phyloP scores from a whole-genome alignment of 2,888 invertebrate species.

The Congeria kusceri region DNA sequence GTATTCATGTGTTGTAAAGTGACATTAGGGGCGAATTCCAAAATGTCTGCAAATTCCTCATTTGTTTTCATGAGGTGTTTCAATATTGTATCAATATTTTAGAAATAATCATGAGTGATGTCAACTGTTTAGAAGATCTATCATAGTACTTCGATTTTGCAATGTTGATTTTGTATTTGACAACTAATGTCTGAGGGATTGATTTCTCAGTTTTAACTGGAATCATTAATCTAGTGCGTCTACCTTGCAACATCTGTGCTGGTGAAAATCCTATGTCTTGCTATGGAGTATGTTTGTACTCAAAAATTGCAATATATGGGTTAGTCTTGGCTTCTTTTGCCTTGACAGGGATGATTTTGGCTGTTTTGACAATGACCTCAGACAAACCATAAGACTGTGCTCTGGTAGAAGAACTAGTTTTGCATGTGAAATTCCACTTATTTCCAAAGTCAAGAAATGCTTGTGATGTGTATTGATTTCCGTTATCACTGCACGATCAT shows the following conservation, averaged over 20 bases:
- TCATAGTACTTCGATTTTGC: neutral
- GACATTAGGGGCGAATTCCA: no score
- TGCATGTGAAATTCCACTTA: conserved; percentile 51
- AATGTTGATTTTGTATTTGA: conserved; percentile 2
- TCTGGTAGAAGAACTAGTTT: conserved; percentile 47
- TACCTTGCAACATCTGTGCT: conserved; percentile 43
- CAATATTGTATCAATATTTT: neutral
- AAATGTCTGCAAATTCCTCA: no score
- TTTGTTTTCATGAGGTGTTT: no score
- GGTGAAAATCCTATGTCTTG: conserved; percentile 33
- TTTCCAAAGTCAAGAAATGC: conserved; percentile 34
- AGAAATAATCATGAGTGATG: neutral
- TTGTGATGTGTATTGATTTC: no score
- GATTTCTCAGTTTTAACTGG: conserved; percentile 3
- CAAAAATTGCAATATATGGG: conserved; percentile 41
- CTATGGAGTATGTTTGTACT: conserved; percentile 45
- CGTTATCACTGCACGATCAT: no score
- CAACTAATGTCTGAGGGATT: neutral
- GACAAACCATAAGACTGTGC: conserved; percentile 62
- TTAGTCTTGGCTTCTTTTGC: conserved; percentile 28
- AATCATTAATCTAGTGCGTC: conserved; percentile 26
- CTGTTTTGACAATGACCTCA: conserved; percentile 57
- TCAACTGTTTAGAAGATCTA: neutral
- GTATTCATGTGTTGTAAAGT: no score
- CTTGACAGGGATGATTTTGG: conserved; percentile 51